A percentile compares a stretch with the other conserved stretches of the same genome.
Conservation (phyloP, 2,888 invertebrate species). For the Hirtodrosophila histrioides region DNA sequence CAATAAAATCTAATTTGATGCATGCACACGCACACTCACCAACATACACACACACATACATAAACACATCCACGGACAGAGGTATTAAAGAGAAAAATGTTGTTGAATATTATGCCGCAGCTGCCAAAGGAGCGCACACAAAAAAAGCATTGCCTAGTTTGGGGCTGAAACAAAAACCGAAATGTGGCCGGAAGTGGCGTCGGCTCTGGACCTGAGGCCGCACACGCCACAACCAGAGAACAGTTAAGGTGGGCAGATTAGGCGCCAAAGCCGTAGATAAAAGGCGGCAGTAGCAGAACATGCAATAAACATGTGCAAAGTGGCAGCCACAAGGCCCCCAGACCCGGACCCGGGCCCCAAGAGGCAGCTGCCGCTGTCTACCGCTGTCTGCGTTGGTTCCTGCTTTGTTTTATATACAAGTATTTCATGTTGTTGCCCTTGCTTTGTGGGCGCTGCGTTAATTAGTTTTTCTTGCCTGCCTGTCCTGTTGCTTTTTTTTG, state of each 20-base stretch:
- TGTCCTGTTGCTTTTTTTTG: constrained; percentile 7
- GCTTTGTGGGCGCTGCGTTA: constrained; percentile 52
- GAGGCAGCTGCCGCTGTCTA: constrained; percentile 29
- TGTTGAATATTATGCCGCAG: constrained; percentile 47
- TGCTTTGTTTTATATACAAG: constrained; percentile 14
- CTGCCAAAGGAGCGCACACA: constrained; percentile 15
- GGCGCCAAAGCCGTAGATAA: constrained; percentile 56
- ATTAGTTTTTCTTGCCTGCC: constrained; percentile 60
- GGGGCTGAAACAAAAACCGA: constrained; percentile 54
- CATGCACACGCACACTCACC: constrained; percentile 30
- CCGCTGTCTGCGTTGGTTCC: constrained; percentile 29
- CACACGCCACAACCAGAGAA: constrained; percentile 29
- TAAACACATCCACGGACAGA: constrained; percentile 2
- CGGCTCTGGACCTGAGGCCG: constrained; percentile 33
- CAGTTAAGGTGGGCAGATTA: constrained; percentile 54
- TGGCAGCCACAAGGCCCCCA: constrained; percentile 5
- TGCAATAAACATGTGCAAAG: constrained; percentile 67
- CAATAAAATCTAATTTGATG: constrained; percentile 71
- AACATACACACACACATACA: constrained; percentile 3
- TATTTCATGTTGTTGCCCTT: constrained; percentile 24
- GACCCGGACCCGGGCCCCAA: constrained; percentile 22
- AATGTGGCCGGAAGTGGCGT: constrained; percentile 67
- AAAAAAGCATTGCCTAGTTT: constrained; percentile 65
- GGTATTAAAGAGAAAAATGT: constrained; percentile 29
- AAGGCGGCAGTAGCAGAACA: constrained; percentile 52